Evolutionary conservation across 2,797 vertebrate genomes (phyloP), one percentile per base, ranked within the genome.

Genomic region (Monodelphis domestica): DNA sequence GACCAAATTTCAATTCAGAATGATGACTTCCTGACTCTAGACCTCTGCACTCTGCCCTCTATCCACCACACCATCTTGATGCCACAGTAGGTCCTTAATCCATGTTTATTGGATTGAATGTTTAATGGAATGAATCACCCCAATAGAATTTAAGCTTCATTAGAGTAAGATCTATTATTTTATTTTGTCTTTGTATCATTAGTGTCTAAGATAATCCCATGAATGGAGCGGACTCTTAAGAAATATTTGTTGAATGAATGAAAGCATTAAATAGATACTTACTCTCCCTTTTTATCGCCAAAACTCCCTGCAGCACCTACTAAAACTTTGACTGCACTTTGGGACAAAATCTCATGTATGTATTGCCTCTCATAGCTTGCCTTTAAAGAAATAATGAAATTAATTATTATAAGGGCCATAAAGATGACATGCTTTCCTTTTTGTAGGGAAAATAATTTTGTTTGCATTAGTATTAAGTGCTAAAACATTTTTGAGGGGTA

Each of bases 361-460:
- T 98, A 98, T 30, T 98, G 97, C 54, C 97, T 97, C 91, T 97
- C 96, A 93, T 98, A 98, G 93, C 97, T 98, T 0, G 97, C 97
- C 98, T 96, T 98, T 84, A 59, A 95, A 95, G 89, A 94, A 91
- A 95, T 29, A 26, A 84, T 45, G 50, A 91, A 55, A 53, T 52
- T 90, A 88, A 55, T 96, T 11, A 45, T 89, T 92, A 78, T 15
- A 24, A 87, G n/a, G n/a, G 57, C 33, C 57, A 92, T 2, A 59
- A 54, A 84, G 45, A 50, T 33, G 89, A 63, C 0, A 53, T 94
- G 33, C 87, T 93, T 21, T 11, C 28, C 52, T 26, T 28, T 55
- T 59, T 89, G 56, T 24, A 45, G 50, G 29, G 51, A 94, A 94
- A 92, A 50, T 12, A 89, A 92, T 63, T 28, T 63, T 14, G 55